A percentile compares a stretch with the other conserved stretches of the same genome.
Conservation (phyloP, 92 coral and sea anemone genomes). For the Nematostella vectensis region DNA sequence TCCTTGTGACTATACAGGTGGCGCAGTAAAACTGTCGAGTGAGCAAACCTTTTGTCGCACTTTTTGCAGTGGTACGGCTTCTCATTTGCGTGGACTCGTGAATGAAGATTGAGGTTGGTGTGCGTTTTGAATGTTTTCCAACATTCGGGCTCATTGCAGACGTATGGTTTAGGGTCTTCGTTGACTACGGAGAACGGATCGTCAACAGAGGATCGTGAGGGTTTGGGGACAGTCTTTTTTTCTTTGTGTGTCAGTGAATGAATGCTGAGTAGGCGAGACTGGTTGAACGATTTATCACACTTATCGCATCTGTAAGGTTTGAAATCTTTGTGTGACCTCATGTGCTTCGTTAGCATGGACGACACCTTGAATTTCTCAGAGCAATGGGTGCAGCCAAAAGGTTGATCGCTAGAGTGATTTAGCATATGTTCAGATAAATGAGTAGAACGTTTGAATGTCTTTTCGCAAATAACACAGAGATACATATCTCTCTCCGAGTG, state of each 20-base stretch:
- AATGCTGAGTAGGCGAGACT: conserved; percentile 20
- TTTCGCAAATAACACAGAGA: conserved; percentile 15
- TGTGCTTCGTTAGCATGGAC: conserved; percentile 14
- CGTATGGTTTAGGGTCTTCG: conserved; percentile 22
- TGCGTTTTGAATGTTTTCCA: conserved; percentile 14
- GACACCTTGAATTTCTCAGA: conserved; percentile 21
- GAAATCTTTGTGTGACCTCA: conserved; percentile 17
- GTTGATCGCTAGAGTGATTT: conserved; percentile 18
- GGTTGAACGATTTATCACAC: conserved; percentile 18
- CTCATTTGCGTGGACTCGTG: conserved; percentile 10
- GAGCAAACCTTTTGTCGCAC: conserved; percentile 13
- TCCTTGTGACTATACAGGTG: conserved; percentile 15
- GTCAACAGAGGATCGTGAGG: background rate
- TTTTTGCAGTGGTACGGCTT: conserved; percentile 19
- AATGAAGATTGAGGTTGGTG: conserved; percentile 19
- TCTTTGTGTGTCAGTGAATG: conserved; percentile 23
- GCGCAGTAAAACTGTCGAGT: conserved; percentile 13
- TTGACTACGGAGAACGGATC: conserved; percentile 20
- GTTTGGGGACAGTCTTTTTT: conserved; percentile 1
- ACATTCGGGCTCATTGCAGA: conserved; percentile 16
- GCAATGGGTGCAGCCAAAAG: conserved; percentile 30
- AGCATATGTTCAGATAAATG: conserved; percentile 19
- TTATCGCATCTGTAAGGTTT: conserved; percentile 28
- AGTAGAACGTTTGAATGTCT: conserved; percentile 17
- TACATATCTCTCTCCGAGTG: conserved; percentile 16